Base-by-base conservation (phyloP, 2,888 invertebrate species). In the Trachelus tabidus region DNA sequence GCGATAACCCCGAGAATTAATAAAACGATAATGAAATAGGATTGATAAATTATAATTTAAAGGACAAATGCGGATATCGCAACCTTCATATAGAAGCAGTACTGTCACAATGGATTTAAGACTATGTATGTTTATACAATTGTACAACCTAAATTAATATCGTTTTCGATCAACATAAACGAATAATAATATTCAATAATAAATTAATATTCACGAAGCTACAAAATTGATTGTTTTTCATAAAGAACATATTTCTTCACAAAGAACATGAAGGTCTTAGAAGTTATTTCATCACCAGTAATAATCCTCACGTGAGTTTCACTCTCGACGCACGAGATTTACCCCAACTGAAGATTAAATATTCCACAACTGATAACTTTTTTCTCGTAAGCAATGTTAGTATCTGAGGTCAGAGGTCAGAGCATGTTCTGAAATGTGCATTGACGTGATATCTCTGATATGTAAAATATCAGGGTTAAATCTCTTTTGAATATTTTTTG, bases 391-490 rank as follows among this genome's bases (percentile, higher is more conserved):
- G 9, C 23, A 56, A 6, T 56, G 23, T 23, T 56, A 56, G 23
- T 87, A 88, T 89, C 88, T 83, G 0, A 69, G 83, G 79, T 87
- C 86, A 84, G 15, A 81, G 86, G 81, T 87, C 87, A 85, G 76
- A 83, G 85, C 33, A 31, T 86, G 82, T 81, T 79, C 79, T 76
- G 34, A 79, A 80, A 79, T 85, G 78, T 76, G 33, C 34, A 85
- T 81, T 85, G 87, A 87, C 89, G 88, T 87, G 87, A 88, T 86
- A 76, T 77, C 77, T 71, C 33, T 69, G 30, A 23, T 40, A 40
- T 6, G 2, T 40, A 40, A 9, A 40, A 15, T 23, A 40, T 40
- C 15, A 15, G 6, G 40, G 23, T 15, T 15, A 40, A 40, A 40
- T 23, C 9, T 40, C 15, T 40, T 23, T 40, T 40, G 0, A 15